Evolutionary conservation across 2,797 vertebrate species (phyloP), one percentile per base, ranked within the genome.

Genomic region (Schizopygopsis pylzovi): DNA sequence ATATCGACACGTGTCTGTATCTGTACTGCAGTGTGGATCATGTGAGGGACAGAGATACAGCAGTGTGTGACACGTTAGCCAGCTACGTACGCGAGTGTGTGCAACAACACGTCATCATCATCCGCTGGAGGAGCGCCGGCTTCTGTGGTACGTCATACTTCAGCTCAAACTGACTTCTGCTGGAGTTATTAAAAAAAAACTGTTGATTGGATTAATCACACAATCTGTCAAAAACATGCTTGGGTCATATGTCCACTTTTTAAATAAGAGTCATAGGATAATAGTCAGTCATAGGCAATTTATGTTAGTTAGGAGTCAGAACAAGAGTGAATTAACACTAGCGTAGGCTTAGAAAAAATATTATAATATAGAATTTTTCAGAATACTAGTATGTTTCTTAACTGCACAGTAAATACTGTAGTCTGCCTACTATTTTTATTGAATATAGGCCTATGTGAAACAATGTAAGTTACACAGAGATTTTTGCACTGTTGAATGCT

Each of bases 11-110:
- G 2, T 99, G 98, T 84, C 88, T 96, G 82, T 97, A 96, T 28
- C 83, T 96, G 87, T 94, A 93, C 92, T 98, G 97, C 56, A 90
- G 77, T 70, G 89, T 89, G 0, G 82, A 87, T 33, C 33, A 3
- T 0, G 83, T 85, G 1, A 16, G 49, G 2, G 88, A 89, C 1
- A 92, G 90, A 10, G 87, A 84, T 0, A 41, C 63, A 0, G 93
- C 94, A 0, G 91, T 95, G 85, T 98, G 97, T 0, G 93, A 96
- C 91, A 97, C 96, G 0, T 90, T 98, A n/a, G 95, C 97, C 71
- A 95, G 91, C 90, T 98, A 97, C 0, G 93, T 94, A 49, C 95
- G 95, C 6, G 97, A 97, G 80, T 98, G 98, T 59, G 96, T 96
- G 61, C 95, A 94, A 63, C 93, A 90, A 18, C 94, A 92, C 1